phyloP scores from a whole-genome alignment of 2,797 vertebrate species.

The Discoglossus pictus region DNA sequence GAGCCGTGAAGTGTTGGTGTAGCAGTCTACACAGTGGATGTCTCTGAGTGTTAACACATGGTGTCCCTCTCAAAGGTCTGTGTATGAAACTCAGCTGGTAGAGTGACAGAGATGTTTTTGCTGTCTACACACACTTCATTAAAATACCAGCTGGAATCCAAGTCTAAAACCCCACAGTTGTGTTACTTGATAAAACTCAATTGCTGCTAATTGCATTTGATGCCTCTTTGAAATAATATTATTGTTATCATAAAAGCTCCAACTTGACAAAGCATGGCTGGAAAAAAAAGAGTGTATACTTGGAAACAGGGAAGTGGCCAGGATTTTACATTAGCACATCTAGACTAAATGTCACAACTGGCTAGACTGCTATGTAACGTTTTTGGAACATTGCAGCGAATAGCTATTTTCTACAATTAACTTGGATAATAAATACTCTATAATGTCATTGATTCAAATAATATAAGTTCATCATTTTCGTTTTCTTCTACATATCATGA shows the following conservation, averaged over 20 bases:
- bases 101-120: conserved; percentile 70
- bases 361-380: not conserved
- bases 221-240: conserved; percentile 83
- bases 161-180: conserved; percentile 80
- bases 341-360: not conserved
- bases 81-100: conserved; percentile 75
- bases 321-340: not conserved
- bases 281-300: conserved; percentile 59
- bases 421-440: too few relatives aligned
- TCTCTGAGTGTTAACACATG: conserved; percentile 78
- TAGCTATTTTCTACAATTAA: too few relatives aligned
- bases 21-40: conserved; percentile 55
- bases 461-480: too few relatives aligned
- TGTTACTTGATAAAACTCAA: conserved; percentile 89
- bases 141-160: conserved; percentile 87
- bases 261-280: conserved; percentile 74
- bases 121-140: conserved; percentile 87
- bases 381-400: too few relatives aligned
- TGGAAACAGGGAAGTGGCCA: conserved; percentile 36
- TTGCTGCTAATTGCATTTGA: conserved; percentile 77
- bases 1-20: conserved; percentile 60
- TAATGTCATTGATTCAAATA: too few relatives aligned
- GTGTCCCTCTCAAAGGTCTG: conserved; percentile 70
- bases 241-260: conserved; percentile 76
- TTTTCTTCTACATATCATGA: too few relatives aligned